These are phyloP conservation scores for Drosophila subobscura DNA, from an alignment of 1,140 invertebrate species.

Conservation along the genomic window DNA sequence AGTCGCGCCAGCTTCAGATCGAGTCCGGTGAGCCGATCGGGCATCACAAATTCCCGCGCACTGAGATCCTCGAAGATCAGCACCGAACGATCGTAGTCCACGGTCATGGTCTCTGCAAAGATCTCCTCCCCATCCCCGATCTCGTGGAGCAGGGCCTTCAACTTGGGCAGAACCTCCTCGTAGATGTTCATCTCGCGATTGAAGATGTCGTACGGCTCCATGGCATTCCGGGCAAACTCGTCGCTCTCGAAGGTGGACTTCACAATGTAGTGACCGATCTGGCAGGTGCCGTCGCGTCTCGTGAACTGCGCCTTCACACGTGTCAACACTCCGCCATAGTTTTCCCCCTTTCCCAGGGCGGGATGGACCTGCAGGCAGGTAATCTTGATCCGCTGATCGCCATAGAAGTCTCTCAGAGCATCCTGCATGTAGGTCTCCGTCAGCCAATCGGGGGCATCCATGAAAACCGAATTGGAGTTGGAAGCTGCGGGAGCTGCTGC, in stretches of 20 bases:
- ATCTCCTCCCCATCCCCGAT: constrained; percentile 67
- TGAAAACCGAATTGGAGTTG: constrained; percentile 20
- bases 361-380: constrained; percentile 51
- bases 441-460: constrained; percentile 68
- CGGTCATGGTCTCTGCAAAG: constrained; percentile 72
- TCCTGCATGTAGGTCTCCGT: constrained; percentile 60
- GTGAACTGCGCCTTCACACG: constrained; percentile 57
- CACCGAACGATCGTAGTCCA: constrained; percentile 62
- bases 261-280: constrained; percentile 59
- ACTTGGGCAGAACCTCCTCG: constrained; percentile 72
- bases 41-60: constrained; percentile 83
- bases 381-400: constrained; percentile 56
- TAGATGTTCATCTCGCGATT: constrained; percentile 81
- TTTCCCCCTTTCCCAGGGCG: constrained; percentile 77
- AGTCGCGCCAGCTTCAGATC: constrained; percentile 84
- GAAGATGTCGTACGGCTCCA: constrained; percentile 80
- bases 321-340: constrained; percentile 74
- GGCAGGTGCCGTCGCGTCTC: constrained; percentile 26
- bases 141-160: constrained; percentile 61
- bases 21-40: constrained; percentile 84
- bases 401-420: constrained; percentile 55
- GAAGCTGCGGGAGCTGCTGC: not conserved
- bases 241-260: constrained; percentile 76
- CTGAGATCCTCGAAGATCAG: constrained; percentile 79
- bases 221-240: constrained; percentile 60